A percentile compares a stretch with the other conserved stretches of the same genome.
phyloP scores from a whole-genome alignment of 2,888 invertebrate genomes.

The Dermolepida albohirtum region DNA sequence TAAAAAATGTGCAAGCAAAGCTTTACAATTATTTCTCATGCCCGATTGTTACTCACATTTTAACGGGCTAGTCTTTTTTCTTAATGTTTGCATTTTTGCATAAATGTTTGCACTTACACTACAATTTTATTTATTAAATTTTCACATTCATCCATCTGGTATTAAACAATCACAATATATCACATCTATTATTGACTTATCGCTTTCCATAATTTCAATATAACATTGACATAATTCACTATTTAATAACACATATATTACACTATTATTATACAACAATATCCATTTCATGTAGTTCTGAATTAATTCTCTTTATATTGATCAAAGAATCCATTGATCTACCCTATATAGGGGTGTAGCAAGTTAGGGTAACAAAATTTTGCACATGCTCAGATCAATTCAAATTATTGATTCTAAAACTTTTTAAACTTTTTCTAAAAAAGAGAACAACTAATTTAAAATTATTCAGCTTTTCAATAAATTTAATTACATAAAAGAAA shows the following conservation, averaged over 20 bases:
- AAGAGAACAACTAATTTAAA: conserved; percentile 3
- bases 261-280: conserved; percentile 27
- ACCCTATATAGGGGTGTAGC: conserved; percentile 57
- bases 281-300: conserved; percentile 44
- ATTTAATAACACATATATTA: conserved; percentile 35
- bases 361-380: conserved; percentile 52
- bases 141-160: conserved; percentile 54
- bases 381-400: conserved; percentile 55
- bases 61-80: conserved; percentile 93
- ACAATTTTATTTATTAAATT: conserved; percentile 41
- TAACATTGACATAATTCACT: conserved; percentile 28
- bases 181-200: conserved; percentile 54
- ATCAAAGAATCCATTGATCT: conserved; percentile 61
- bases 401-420: conserved; percentile 46
- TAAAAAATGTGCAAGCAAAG: conserved; percentile 10
- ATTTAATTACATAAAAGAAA: neutral
- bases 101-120: conserved; percentile 40
- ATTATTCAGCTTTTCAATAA: neutral
- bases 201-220: conserved; percentile 50
- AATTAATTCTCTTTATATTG: conserved; percentile 56
- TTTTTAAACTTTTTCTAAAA: conserved; percentile 40
- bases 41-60: conserved; percentile 82
- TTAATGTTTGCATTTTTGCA: conserved; percentile 84
- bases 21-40: conserved; percentile 7
- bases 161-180: conserved; percentile 57